Evolutionary conservation across 2,113 vertebrate genomes (phyloP).

Genomic region (Chelonoidis abingdonii): DNA sequence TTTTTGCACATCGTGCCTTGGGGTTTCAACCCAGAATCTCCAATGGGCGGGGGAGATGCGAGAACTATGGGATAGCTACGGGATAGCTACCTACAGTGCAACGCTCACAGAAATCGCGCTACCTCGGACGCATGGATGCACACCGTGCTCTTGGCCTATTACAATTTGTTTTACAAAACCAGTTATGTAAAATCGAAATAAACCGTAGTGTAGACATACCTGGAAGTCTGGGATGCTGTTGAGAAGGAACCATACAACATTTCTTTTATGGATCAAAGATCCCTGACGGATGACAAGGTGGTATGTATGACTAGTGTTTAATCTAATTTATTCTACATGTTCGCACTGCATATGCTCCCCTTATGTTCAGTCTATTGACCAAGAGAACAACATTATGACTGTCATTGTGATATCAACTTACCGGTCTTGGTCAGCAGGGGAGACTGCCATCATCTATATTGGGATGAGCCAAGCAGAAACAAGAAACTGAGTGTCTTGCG

Average conservation of each 20-base stretch:
- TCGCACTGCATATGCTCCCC: rapidly evolving
- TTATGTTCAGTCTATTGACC: background rate
- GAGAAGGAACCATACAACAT: background rate
- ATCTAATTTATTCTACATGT: background rate
- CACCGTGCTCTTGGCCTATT: too few relatives aligned
- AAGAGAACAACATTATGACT: rapidly evolving
- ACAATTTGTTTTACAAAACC: too few relatives aligned
- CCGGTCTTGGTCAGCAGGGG: background rate
- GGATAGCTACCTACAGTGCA: too few relatives aligned
- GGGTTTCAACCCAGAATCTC: too few relatives aligned
- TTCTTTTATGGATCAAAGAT: background rate
- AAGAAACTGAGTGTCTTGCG: background rate
- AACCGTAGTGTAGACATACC: too few relatives aligned
- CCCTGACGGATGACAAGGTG: background rate
- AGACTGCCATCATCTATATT: background rate
- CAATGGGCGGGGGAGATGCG: too few relatives aligned
- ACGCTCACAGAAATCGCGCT: too few relatives aligned
- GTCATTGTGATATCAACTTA: background rate
- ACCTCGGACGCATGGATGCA: too few relatives aligned
- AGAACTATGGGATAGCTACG: too few relatives aligned
- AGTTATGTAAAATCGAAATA: too few relatives aligned
- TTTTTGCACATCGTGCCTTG: too few relatives aligned
- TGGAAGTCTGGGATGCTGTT: background rate
- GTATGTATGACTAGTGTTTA: background rate
- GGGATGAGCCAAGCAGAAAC: background rate